Evolutionary conservation across 1,140 invertebrate genomes (phyloP).

Genomic region (Caerostris extrusa): DNA sequence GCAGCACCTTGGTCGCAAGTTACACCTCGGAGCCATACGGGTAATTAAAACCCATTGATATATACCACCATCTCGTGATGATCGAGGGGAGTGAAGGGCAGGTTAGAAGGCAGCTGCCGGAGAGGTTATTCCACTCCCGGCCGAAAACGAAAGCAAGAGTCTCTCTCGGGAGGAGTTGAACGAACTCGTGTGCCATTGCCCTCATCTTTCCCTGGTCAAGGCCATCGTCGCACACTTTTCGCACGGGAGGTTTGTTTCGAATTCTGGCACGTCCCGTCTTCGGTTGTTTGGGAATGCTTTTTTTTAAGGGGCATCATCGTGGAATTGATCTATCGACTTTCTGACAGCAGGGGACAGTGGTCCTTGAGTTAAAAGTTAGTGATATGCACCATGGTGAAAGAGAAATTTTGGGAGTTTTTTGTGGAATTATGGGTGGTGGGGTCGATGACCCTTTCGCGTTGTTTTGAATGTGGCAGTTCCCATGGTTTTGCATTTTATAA

Average conservation of each 20-base stretch:
- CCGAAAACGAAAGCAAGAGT: slow-evolving; percentile 73
- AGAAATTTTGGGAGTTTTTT: not conserved
- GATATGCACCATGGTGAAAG: not conserved
- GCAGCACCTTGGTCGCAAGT: too few relatives aligned
- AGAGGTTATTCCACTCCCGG: slow-evolving; percentile 63
- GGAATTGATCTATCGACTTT: too few relatives aligned
- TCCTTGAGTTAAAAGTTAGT: not conserved
- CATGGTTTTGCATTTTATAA: too few relatives aligned
- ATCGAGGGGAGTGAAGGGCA: slow-evolving; percentile 32
- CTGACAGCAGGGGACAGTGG: not conserved
- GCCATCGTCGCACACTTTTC: slow-evolving; percentile 64
- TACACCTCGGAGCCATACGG: not conserved
- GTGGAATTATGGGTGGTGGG: not conserved
- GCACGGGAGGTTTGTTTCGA: not conserved
- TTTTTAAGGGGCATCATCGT: too few relatives aligned
- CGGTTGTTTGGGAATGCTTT: not conserved
- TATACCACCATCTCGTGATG: not conserved
- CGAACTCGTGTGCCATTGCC: slow-evolving; percentile 73
- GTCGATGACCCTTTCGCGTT: not conserved
- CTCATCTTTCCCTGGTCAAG: slow-evolving; percentile 73
- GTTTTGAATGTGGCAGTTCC: too few relatives aligned
- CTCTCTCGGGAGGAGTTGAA: slow-evolving; percentile 58
- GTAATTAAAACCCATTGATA: slow-evolving; percentile 10
- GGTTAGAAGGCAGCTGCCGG: slow-evolving; percentile 33
- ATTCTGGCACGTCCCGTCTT: slow-evolving; percentile 19